Conservation (phyloP, 2,888 invertebrate genomes). For the Leptinotarsa juncta region DNA sequence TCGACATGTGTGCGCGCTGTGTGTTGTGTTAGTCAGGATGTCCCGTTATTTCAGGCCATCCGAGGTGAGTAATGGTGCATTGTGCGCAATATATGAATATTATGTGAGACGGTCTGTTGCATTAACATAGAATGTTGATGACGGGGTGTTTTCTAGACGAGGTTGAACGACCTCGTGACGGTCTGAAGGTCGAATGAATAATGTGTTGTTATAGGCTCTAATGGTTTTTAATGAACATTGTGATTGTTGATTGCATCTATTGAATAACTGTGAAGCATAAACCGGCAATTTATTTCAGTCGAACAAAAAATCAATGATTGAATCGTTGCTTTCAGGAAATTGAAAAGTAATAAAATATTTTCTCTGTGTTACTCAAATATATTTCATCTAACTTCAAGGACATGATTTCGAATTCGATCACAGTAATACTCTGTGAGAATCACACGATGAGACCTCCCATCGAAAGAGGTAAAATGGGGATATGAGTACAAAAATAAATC, state of each 20-base stretch:
- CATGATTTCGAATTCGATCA: no score
- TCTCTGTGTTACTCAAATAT: no score
- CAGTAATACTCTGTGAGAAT: no score
- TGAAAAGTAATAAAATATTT: no score
- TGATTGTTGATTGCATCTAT: not conserved
- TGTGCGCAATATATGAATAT: slow-evolving; percentile 22
- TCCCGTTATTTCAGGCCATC: slow-evolving; percentile 26
- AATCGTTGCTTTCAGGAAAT: no score
- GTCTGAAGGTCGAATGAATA: slow-evolving; percentile 14
- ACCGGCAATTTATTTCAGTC: not conserved
- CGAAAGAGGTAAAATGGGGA: no score
- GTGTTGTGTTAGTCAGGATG: slow-evolving; percentile 19
- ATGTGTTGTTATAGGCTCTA: slow-evolving; percentile 1
- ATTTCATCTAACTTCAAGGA: no score
- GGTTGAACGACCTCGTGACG: slow-evolving; percentile 11
- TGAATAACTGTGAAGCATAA: not conserved
- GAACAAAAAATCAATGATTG: no score
- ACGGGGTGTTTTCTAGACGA: slow-evolving; percentile 16
- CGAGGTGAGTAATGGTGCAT: slow-evolving; percentile 14
- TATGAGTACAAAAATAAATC: no score
- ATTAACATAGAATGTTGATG: slow-evolving; percentile 3
- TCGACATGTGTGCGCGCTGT: slow-evolving; percentile 23
- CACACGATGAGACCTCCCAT: no score
- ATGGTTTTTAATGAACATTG: slow-evolving; percentile 11
- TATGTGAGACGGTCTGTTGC: slow-evolving; percentile 5